phyloP scores from a whole-genome alignment of 2,113 vertebrate genomes.

The Pollachius pollachius region DNA sequence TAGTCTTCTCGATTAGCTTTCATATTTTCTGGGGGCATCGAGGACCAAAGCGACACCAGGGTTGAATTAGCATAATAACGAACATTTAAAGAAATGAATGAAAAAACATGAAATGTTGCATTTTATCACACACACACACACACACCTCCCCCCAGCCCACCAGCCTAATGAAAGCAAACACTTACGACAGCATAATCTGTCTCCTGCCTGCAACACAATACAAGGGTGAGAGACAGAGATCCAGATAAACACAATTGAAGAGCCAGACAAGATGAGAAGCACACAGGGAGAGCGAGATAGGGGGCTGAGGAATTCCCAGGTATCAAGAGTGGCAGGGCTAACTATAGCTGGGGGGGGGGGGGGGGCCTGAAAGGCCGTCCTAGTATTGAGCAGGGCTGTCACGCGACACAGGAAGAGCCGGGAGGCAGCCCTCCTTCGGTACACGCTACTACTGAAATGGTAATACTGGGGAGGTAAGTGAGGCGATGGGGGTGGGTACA shows the following conservation, averaged over 20 bases:
- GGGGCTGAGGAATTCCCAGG: not conserved
- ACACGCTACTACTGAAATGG: not conserved
- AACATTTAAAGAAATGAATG: too few species aligned
- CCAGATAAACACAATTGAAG: too few species aligned
- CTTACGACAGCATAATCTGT: not conserved
- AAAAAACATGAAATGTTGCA: too few species aligned
- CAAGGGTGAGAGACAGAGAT: not conserved
- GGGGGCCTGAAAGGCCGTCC: too few species aligned
- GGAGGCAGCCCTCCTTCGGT: not conserved
- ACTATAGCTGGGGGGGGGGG: not conserved
- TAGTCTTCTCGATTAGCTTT: too few species aligned
- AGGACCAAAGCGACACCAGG: too few species aligned
- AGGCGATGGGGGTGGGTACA: conserved; percentile 29
- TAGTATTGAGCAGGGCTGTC: too few species aligned
- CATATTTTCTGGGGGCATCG: too few species aligned
- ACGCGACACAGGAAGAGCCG: not conserved
- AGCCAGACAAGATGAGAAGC: not conserved
- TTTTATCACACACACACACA: too few species aligned
- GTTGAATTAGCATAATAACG: too few species aligned
- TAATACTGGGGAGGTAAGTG: conserved; percentile 17
- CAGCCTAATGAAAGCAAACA: not conserved
- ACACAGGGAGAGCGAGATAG: not conserved
- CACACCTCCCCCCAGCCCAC: not conserved
- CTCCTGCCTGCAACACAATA: not conserved
- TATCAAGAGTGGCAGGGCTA: conserved; percentile 10